These are phyloP conservation scores for Mobula birostris DNA, from an alignment of 2,113 vertebrate genomes.

Conservation along the genomic window DNA sequence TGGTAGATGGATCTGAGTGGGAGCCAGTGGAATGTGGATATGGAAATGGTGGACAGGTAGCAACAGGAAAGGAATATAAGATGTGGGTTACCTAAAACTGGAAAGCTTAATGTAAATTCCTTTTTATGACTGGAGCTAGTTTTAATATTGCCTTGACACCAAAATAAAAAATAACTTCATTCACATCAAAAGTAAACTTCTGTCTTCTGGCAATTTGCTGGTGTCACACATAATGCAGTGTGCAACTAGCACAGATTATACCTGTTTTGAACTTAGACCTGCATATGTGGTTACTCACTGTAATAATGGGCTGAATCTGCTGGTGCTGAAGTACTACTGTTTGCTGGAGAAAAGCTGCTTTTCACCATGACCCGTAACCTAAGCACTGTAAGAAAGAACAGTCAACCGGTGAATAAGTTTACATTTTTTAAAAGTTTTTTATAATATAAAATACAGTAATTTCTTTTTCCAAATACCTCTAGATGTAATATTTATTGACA, in stretches of 20 bases:
- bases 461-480: neutral
- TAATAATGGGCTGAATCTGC: slow-evolving; percentile 15
- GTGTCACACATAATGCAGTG: neutral
- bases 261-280: neutral
- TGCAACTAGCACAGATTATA: neutral
- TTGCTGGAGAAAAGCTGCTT: slow-evolving; percentile 25
- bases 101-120: neutral
- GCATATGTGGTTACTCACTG: slow-evolving; percentile 24
- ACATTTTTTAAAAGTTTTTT: neutral
- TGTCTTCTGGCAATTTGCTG: neutral
- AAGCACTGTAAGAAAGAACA: slow-evolving; percentile 30
- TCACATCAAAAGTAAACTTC: neutral
- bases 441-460: neutral
- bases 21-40: too few species aligned
- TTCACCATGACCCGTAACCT: slow-evolving; percentile 31
- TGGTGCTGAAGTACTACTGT: slow-evolving; percentile 23
- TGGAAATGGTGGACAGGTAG: too few species aligned
- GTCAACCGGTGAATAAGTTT: slow-evolving; percentile 11
- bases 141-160: neutral
- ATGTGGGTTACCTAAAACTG: too few species aligned
- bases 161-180: neutral
- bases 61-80: too few species aligned
- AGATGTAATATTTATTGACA: neutral
- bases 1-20: too few species aligned
- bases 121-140: neutral